Evolutionary conservation across 1,140 invertebrate species (phyloP), one percentile per base, ranked within the genome.

Genomic region (Caenorhabditis latens): DNA sequence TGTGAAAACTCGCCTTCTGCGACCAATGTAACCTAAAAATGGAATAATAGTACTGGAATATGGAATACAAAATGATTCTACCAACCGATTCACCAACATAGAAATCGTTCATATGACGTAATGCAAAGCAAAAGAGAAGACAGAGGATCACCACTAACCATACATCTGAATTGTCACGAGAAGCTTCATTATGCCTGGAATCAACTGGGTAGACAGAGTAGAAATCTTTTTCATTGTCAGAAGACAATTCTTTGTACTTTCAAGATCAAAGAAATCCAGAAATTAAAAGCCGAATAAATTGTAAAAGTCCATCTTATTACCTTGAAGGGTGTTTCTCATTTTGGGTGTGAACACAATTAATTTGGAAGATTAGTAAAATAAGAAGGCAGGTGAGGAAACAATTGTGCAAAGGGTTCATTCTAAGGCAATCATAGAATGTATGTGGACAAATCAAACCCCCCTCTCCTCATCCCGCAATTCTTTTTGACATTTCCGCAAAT

Each of bases 21-120:
- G 3, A 89, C 88, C 13, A 89, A 48, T 32, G 88, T 88, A 2
- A 88, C 87, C 87, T 88, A 32, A 88, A 85, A 50, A 42, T 67
- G 24, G 40, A 43, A 19, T 71, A 40, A 4, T 32, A 46, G 8
- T 7, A 40, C 5, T 11, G n/a, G 8, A 19, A 67, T n/a, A n/a
- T 11, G n/a, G 8, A 19, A 24, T 40, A 53, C 32, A 53, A 58
- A 86, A 55, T 53, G 67, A 46, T 71, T 42, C 19, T 5, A 50
- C 65, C 50, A 83, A 89, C 85, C 13, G 88, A 84, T 85, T 87
- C 88, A 24, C 88, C 88, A 63, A 83, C 57, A 43, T 87, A 89
- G 43, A 89, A 89, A 65, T 89, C 88, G 67, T 89, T 89, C 13
- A 86, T 65, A 83, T 89, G 88, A 42, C 88, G 86, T 40, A 89